These are phyloP conservation scores for Andrena marginata DNA, from an alignment of 2,888 invertebrate species.

Conservation along the genomic window DNA sequence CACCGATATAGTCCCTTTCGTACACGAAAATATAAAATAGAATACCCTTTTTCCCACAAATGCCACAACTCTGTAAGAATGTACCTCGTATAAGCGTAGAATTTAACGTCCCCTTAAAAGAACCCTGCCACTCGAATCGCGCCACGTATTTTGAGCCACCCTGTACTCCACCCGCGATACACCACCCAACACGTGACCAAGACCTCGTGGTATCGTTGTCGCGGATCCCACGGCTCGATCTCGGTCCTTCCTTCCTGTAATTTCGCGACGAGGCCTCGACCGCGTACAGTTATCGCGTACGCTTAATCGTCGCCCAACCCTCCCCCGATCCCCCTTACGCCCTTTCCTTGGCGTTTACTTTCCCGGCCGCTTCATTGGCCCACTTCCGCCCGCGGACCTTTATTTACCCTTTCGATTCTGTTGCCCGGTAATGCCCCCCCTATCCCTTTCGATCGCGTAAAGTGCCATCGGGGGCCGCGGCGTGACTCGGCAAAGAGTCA, in stretches of 20 bases:
- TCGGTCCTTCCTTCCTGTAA: constrained; percentile 21
- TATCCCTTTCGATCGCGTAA: constrained; percentile 57
- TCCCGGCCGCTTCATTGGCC: constrained; percentile 16
- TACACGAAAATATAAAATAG: too few relatives aligned
- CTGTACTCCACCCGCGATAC: neutral
- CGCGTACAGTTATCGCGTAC: neutral
- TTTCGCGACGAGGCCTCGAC: constrained; percentile 20
- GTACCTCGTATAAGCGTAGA: too few relatives aligned
- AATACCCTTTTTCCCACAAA: too few relatives aligned
- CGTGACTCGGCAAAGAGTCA: constrained; percentile 62
- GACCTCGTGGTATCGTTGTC: constrained; percentile 55
- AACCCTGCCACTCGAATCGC: neutral
- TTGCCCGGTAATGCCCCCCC: constrained; percentile 49
- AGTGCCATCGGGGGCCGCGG: constrained; percentile 50
- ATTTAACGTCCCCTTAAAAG: too few relatives aligned
- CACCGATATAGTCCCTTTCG: too few relatives aligned
- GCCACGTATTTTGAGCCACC: neutral
- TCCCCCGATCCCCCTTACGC: neutral
- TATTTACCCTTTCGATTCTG: constrained; percentile 58
- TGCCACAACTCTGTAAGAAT: too few relatives aligned
- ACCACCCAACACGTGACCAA: constrained; percentile 59
- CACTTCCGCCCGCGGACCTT: constrained; percentile 37
- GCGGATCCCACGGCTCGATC: constrained; percentile 13
- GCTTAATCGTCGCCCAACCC: neutral
- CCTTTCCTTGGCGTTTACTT: constrained; percentile 1